Base-by-base conservation (phyloP, 2,888 invertebrate species). In the Drosophila formosana region DNA sequence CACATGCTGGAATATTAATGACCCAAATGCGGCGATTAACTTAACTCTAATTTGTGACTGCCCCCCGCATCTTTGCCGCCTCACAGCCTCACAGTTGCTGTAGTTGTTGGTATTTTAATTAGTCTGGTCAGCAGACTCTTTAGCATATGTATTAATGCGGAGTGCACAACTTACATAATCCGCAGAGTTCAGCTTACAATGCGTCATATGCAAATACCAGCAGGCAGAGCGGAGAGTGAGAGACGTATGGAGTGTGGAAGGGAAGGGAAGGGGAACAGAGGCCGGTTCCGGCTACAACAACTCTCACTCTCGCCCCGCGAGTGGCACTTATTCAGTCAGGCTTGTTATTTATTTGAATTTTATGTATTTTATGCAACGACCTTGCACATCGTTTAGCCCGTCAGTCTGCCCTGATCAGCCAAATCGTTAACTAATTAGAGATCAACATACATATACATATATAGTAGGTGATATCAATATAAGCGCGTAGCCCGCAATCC, bases 341-440 rank as follows among this genome's bases (percentile, higher is more conserved):
- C 53, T 63, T 72, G 6, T 76, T 83, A 70, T 82, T 87, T 87
- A 89, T 87, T 83, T 63, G 74, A 80, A 72, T 82, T 88, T 78
- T 85, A 85, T 89, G 79, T 80, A 88, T 84, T 85, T 85, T 89
- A 85, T 85, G 85, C 85, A 85, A 89, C 89, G 85, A 85, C 85
- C 85, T 85, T 85, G 85, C 88, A 51, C 72, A 72, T 67, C 86
- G 60, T 77, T 88, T 72, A 78, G 62, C 71, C 51, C 53, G 30
- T 34, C 45, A 45, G 45, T 25, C 5, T 23, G 11, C 11, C 6
- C 13, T 2, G 5, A 5, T 8, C 13, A 32, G 55, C 34, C 34
- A 55, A 61, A 78, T 66, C 47, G 64, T 63, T 47, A 72, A 70
- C 65, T 87, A 81, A 89, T 87, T 84, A 87, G 65, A 66, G 55